Evolutionary conservation across 2,888 invertebrate genomes (phyloP).

Genomic region (Agapostemon virescens): DNA sequence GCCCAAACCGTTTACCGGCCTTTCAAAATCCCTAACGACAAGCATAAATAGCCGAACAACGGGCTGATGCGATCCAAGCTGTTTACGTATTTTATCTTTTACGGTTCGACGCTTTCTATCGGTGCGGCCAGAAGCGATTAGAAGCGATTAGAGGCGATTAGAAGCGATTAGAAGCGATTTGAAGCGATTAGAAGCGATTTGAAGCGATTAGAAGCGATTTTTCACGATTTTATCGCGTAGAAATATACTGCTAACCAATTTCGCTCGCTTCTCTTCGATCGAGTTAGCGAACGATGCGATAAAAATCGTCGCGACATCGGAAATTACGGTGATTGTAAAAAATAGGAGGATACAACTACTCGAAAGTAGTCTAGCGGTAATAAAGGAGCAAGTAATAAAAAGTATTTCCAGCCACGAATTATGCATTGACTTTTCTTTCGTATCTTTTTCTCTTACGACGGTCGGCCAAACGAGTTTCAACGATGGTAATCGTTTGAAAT

Average conservation of each 20-base stretch:
- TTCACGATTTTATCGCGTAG: background rate
- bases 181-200: background rate
- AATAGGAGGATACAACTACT: background rate
- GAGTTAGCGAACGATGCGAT: background rate
- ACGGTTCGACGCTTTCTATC: background rate
- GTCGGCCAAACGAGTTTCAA: background rate
- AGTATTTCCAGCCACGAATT: background rate
- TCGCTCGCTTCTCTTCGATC: background rate
- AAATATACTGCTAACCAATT: background rate
- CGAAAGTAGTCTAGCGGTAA: background rate
- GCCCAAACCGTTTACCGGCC: background rate
- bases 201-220: background rate
- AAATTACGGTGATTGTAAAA: conserved; percentile 14
- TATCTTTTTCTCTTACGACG: background rate
- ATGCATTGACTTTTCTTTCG: background rate
- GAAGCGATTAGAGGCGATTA: background rate
- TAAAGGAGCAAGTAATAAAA: background rate
- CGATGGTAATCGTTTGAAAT: background rate
- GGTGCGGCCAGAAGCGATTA: background rate
- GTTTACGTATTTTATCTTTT: background rate
- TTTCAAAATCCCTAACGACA: background rate
- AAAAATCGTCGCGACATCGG: background rate
- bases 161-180: background rate
- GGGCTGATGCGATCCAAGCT: background rate
- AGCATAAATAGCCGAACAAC: background rate